These are phyloP conservation scores for Acanthococcus lagerstroemiae DNA, from an alignment of 2,888 invertebrate species.

Conservation along the genomic window DNA sequence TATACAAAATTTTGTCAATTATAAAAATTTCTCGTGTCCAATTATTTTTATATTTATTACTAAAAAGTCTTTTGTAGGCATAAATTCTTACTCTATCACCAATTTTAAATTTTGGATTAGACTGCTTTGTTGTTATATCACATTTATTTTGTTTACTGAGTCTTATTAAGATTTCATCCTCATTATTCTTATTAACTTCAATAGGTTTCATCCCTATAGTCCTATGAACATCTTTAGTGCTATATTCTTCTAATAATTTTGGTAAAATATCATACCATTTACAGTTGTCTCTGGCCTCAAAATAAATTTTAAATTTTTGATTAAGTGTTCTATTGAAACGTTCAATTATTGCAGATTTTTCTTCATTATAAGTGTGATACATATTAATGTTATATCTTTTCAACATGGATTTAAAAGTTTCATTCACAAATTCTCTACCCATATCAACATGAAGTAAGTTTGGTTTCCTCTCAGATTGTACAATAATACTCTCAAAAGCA, in stretches of 20 bases:
- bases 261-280: conserved; percentile 6
- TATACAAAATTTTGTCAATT: neutral
- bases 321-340: conserved; percentile 15
- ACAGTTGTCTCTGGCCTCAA: neutral
- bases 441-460: conserved; percentile 14
- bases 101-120: conserved; percentile 3
- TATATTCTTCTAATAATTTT: conserved; percentile 4
- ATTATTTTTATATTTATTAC: conserved; percentile 4
- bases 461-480: neutral
- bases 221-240: neutral
- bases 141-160: neutral
- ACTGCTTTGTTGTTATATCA: neutral
- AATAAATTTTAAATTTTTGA: conserved; percentile 13
- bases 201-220: neutral
- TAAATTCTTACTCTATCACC: conserved; percentile 1
- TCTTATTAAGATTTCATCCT: conserved; percentile 11
- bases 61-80: neutral
- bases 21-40: neutral
- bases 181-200: conserved; percentile 12
- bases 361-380: conserved; percentile 17
- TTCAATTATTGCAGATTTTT: conserved; percentile 13
- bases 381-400: conserved; percentile 7
- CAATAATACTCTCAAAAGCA: conserved; percentile 2
- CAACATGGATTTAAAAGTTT: conserved; percentile 6
- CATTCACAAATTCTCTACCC: neutral